Evolutionary conservation across 2,797 vertebrate genomes (phyloP), one percentile per base, ranked within the genome.

Genomic region (Setipinna tenuifilis): DNA sequence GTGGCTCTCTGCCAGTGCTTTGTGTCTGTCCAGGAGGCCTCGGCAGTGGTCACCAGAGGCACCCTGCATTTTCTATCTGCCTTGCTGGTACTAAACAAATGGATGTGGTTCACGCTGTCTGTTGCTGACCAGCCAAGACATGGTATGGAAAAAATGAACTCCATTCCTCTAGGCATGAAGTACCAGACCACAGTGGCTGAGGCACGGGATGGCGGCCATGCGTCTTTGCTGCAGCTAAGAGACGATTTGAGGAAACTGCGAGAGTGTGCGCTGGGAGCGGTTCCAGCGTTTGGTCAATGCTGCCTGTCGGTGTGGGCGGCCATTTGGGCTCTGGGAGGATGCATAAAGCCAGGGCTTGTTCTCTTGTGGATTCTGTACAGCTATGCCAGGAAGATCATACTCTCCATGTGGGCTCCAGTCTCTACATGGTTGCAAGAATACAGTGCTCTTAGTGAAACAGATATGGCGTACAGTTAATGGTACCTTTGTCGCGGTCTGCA

Each of bases 31-130:
- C 89, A 94, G 83, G 88, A 86, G 41, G 12, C 62, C 1, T 90
- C 91, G 0, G 87, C 93, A 0, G 85, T 87, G n/a, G 57, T 94
- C 84, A 90, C 87, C 71, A 84, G 88, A 50, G 59, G 58, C 23
- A 14, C 92, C 0, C 82, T 85, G 0, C 19, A 86, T 11, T 91
- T 87, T 71, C 88, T 94, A 1, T 89, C 91, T 0, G 14, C 87
- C 68, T 58, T 91, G 89, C 85, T 93, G 83, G 88, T 83, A 86
- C 68, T 93, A 78, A 94, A 93, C 0, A 4, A 12, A 0, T 84
- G 89, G 50, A 84, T 93, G 84, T 87, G 89, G 86, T 48, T 7
- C 17, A 80, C 9, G 9, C 83, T 92, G 84, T 83, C 85, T 57
- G 82, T 86, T 25, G 54, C 68, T 28, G 81, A 6, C 82, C 82